phyloP scores from a whole-genome alignment of 2,797 vertebrate genomes.

The Lepidocolaptes lacrymiger region DNA sequence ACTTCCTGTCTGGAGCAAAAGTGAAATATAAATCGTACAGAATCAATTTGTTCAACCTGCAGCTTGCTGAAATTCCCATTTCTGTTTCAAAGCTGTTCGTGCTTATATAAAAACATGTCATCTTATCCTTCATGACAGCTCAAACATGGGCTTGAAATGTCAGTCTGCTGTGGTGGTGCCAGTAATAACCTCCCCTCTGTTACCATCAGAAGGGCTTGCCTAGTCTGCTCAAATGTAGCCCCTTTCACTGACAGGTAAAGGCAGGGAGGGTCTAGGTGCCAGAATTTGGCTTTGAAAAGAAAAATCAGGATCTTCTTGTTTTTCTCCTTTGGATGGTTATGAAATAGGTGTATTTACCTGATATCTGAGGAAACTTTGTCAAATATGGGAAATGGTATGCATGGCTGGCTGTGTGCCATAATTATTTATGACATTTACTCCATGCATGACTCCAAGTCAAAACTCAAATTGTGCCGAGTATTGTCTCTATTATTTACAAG shows the following conservation, averaged over 20 bases:
- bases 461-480: background rate
- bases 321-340: background rate
- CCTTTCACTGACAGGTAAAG: background rate
- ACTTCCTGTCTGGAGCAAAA: conserved; percentile 41
- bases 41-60: conserved; percentile 53
- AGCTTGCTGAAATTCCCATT: conserved; percentile 41
- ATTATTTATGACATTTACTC: background rate
- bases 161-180: background rate
- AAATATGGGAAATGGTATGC: background rate
- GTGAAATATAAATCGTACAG: conserved; percentile 38
- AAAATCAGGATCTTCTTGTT: background rate
- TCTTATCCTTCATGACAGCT: background rate
- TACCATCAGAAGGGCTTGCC: background rate
- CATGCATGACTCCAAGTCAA: background rate
- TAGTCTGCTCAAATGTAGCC: background rate
- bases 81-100: conserved; percentile 1
- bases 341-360: background rate
- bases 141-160: background rate
- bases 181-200: background rate
- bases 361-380: background rate
- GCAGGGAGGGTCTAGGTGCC: background rate
- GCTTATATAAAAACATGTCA: conserved; percentile 11
- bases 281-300: background rate
- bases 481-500: background rate
- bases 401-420: background rate